Conservation (phyloP, 2,888 invertebrate genomes). For the Carpatolechia fugitivella region DNA sequence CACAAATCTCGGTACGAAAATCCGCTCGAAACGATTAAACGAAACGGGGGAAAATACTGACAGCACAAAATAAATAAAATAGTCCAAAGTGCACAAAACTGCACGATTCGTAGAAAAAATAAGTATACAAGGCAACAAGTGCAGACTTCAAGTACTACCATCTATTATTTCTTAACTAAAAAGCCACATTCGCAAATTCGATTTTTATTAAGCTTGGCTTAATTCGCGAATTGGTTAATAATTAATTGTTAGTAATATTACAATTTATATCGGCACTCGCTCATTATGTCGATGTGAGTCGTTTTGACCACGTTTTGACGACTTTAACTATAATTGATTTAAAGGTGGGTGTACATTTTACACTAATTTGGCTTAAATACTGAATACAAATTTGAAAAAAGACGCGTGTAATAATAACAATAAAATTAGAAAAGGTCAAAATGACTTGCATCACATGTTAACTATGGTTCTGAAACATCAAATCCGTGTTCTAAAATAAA, state of each 20-base stretch:
- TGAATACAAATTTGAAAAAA: slow-evolving; percentile 33
- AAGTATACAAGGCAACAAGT: slow-evolving; percentile 77
- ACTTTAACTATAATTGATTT: slow-evolving; percentile 18
- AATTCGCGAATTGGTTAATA: slow-evolving; percentile 70
- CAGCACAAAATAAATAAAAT: slow-evolving; percentile 65
- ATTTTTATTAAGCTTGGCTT: slow-evolving; percentile 71
- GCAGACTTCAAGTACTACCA: slow-evolving; percentile 76
- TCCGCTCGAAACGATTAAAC: slow-evolving; percentile 33
- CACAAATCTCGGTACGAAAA: slow-evolving; percentile 37
- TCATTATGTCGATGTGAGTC: slow-evolving; percentile 39
- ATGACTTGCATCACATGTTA: slow-evolving; percentile 43
- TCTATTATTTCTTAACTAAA: slow-evolving; percentile 64
- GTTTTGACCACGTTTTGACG: slow-evolving; percentile 46
- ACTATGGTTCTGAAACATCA: slow-evolving; percentile 17
- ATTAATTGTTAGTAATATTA: slow-evolving; percentile 58
- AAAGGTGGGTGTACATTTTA: slow-evolving; percentile 25
- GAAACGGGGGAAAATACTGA: slow-evolving; percentile 51
- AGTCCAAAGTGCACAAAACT: slow-evolving; percentile 53
- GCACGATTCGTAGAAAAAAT: slow-evolving; percentile 68
- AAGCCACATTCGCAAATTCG: slow-evolving; percentile 72
- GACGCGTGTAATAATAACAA: slow-evolving; percentile 26
- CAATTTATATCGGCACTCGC: slow-evolving; percentile 51
- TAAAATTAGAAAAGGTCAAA: slow-evolving; percentile 35
- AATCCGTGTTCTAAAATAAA: slow-evolving; percentile 12
- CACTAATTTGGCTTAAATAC: slow-evolving; percentile 35